These are phyloP conservation scores for Trachelus stipa DNA, from an alignment of 2,888 invertebrate species.

Conservation along the genomic window DNA sequence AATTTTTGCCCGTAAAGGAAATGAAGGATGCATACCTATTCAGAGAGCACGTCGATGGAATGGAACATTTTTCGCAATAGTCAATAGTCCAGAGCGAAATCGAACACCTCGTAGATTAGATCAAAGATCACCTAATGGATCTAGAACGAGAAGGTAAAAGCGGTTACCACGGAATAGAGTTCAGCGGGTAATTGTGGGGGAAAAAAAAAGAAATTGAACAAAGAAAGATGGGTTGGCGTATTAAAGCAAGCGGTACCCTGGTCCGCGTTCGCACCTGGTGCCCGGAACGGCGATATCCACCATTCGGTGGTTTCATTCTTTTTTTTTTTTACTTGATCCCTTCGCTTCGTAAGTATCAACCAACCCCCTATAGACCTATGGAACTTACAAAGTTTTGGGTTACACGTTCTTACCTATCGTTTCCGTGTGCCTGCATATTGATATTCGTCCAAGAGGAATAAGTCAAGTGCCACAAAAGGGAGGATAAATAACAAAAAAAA, in stretches of 20 bases:
- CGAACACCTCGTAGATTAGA: constrained; percentile 20
- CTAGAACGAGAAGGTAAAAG: not conserved
- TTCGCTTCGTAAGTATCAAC: not conserved
- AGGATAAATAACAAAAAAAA: not conserved
- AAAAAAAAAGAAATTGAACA: not conserved
- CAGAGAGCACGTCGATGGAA: not conserved
- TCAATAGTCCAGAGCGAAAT: constrained; percentile 3
- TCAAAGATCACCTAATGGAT: constrained; percentile 8
- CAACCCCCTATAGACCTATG: not conserved
- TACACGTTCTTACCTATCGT: not conserved
- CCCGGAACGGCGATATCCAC: not conserved
- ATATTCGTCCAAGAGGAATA: not conserved
- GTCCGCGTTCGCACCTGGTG: constrained; percentile 31
- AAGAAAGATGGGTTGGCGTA: constrained; percentile 6
- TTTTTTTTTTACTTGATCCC: not conserved
- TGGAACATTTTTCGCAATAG: not conserved
- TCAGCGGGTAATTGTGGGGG: constrained; percentile 25
- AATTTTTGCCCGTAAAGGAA: not conserved
- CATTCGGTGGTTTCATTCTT: not conserved
- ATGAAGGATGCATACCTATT: not conserved
- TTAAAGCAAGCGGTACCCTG: constrained; percentile 19
- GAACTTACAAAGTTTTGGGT: not conserved
- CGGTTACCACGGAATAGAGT: constrained; percentile 17
- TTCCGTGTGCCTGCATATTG: not conserved
- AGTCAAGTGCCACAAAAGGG: not conserved